Evolutionary conservation across 2,113 vertebrate genomes (phyloP).

Genomic region (Lutjanus erythropterus): DNA sequence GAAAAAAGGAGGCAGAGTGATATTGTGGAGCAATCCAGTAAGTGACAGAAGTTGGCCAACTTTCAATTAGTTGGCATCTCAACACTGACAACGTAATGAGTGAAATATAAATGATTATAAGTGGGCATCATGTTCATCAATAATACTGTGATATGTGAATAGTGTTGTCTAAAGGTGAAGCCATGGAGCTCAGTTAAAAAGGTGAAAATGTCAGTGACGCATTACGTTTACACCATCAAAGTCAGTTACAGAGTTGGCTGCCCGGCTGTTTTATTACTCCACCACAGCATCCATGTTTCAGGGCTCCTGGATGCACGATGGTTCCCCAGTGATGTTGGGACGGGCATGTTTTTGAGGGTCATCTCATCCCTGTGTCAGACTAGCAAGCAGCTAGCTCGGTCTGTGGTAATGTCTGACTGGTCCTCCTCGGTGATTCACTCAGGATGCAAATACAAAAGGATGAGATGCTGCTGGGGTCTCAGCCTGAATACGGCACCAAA

Average conservation of each 20-base stretch:
- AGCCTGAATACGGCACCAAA: not conserved
- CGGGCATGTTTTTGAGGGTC: not conserved
- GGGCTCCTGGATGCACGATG: not conserved
- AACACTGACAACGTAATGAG: not conserved
- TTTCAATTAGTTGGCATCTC: slow-evolving; percentile 62
- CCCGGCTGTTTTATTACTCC: not conserved
- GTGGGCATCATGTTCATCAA: not conserved
- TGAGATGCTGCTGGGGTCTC: slow-evolving; percentile 47
- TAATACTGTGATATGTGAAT: not conserved
- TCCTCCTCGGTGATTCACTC: slow-evolving; percentile 64
- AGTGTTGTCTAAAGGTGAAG: not conserved
- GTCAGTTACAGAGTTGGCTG: slow-evolving; percentile 40
- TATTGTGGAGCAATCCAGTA: slow-evolving; percentile 20
- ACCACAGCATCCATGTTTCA: slow-evolving; percentile 22
- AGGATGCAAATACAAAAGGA: slow-evolving; percentile 71
- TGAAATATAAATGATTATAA: not conserved
- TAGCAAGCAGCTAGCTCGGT: slow-evolving; percentile 56
- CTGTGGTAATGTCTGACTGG: slow-evolving; percentile 65
- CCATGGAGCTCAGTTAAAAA: slow-evolving; percentile 5
- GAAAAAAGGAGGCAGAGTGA: slow-evolving; percentile 29
- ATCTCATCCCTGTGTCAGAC: slow-evolving; percentile 11
- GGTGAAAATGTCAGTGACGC: slow-evolving; percentile 70
- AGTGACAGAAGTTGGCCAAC: slow-evolving; percentile 74
- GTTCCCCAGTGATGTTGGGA: slow-evolving; percentile 4
- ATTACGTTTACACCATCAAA: slow-evolving; percentile 60